Percentiles rank a stretch among this genome's conserved stretches.
These are phyloP conservation scores for Copidosoma floridanum DNA, from an alignment of 1,140 invertebrate species.

Conservation along the genomic window DNA sequence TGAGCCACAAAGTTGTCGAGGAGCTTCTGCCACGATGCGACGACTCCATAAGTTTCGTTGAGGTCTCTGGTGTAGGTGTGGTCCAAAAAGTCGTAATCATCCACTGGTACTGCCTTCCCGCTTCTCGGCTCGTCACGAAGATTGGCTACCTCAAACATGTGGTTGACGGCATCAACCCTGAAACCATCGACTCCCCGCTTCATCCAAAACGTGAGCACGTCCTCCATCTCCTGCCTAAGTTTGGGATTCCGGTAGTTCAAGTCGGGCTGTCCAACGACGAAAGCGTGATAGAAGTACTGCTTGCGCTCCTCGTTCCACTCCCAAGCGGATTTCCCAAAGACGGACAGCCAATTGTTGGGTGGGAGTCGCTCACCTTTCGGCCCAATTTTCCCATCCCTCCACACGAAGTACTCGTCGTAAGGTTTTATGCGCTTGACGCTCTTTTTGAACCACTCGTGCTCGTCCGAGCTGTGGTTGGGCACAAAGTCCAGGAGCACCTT, in stretches of 20 bases:
- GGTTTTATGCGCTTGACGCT: slow-evolving; percentile 59
- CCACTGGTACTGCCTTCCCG: slow-evolving; percentile 50
- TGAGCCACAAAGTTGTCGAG: slow-evolving; percentile 28
- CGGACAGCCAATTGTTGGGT: slow-evolving; percentile 50
- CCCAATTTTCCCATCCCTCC: slow-evolving; percentile 60
- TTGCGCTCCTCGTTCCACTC: slow-evolving; percentile 55
- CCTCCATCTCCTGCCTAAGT: slow-evolving; percentile 61
- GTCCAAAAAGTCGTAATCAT: slow-evolving; percentile 59
- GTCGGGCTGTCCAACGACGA: slow-evolving; percentile 65
- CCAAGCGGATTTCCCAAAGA: slow-evolving; percentile 59
- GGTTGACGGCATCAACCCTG: slow-evolving; percentile 62
- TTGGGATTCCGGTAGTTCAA: slow-evolving; percentile 66
- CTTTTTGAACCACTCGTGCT: slow-evolving; percentile 70
- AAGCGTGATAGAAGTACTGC: slow-evolving; percentile 65
- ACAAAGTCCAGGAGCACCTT: slow-evolving; percentile 74
- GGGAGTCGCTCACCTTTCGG: slow-evolving; percentile 32
- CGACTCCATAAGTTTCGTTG: slow-evolving; percentile 57
- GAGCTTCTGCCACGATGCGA: slow-evolving; percentile 40
- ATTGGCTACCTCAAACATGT: slow-evolving; percentile 58
- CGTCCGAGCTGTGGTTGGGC: slow-evolving; percentile 72
- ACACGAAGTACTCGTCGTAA: slow-evolving; percentile 72
- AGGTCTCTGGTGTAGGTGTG: slow-evolving; percentile 67
- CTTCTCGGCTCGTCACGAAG: slow-evolving; percentile 60
- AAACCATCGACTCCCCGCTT: slow-evolving; percentile 69
- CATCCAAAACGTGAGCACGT: slow-evolving; percentile 63